Base-by-base conservation (phyloP, 1,140 invertebrate species). In the Papilio xuthus region DNA sequence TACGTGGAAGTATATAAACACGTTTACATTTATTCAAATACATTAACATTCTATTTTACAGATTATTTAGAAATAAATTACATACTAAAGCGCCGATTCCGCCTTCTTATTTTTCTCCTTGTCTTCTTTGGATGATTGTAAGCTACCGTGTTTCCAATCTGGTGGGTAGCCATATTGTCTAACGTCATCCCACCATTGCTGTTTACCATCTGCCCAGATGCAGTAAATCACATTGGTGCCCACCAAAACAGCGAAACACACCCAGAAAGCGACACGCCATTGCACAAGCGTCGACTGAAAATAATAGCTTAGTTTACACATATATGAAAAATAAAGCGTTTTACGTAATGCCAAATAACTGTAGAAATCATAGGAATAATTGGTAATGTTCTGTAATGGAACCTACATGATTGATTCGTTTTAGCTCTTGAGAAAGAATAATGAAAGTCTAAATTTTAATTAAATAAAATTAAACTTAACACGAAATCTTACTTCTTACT, bases 181-280 rank as follows among this genome's bases (percentile, higher is more conserved):
- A n/a, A 93, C 89, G 60, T 95, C 94, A 89, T 96, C 97, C 96
- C 96, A 97, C 80, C 95, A 95, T 83, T 97, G 96, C 42, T 96
- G 95, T 80, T 97, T 95, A 7, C 96, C 96, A 60, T 96, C 96
- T 0, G 96, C 96, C 92, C 95, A 96, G 18, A 97, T 82, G 28
- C 96, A 89, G 85, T 97, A 98, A 2, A 98, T 83, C 0, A 97
- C 80, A 80, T 97, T 97, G 0, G 97, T 97, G n/a, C 96, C 89
- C 3, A 96, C 89, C 47, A 97, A 96, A 0, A 98, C 95, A 0
- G 88, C 96, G 71, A 97, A 95, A 3, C 96, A 95, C 26, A 98
- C 96, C 96, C 97, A 98, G 89, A 98, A 98, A 1, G 98, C 97
- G 0, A 95, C 88, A 73, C 97, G 95, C 97, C 97, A 98, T 90